Evolutionary conservation across 2,113 vertebrate genomes (phyloP), one percentile per base, ranked within the genome.

Genomic region (Tenrec ecaudatus): DNA sequence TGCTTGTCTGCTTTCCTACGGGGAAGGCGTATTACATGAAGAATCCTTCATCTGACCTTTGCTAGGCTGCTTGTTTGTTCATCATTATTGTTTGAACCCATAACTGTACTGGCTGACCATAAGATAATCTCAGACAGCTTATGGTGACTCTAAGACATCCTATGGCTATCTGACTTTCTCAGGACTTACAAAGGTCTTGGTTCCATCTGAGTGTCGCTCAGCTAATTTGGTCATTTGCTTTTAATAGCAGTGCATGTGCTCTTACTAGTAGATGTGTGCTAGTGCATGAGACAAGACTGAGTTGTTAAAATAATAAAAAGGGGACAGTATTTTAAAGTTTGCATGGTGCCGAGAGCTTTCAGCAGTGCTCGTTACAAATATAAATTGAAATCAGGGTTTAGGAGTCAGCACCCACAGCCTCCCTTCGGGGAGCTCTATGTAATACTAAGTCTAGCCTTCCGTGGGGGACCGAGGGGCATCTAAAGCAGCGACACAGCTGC

Each of bases 151-250:
- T 33, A 89, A 92, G 91, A 82, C 36, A 69, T 73, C 53, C 76
- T 47, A 38, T 83, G 88, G 91, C 88, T 92, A 84, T 68, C 89
- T 94, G 95, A 92, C 82, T 89, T 91, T 96, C 89, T 93, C 43
- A 68, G 91, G 84, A 93, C 90, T 79, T 60, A 53, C 60, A 89
- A 89, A 95, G 94, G 84, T 95, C 89, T 95, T 95, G 88, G 62
- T 79, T 95, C 23, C 90, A n/a, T 43, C 77, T 88, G 23, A 89
- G 60, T 79, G 15, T 19, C 73, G 85, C 64, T 88, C 83, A 90
- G 64, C 75, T 90, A 73, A 92, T 66, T 88, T 1, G 12, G 40
- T 58, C 82, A 53, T 96, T 94, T 82, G 31, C 76, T 90, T 89
- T 93, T 64, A 64, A 82, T 43, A 57, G 57, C 66, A 31, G 76